Percentiles rank a stretch among this genome's conserved stretches.
These are phyloP conservation scores for Lacerta viridis DNA, from an alignment of 2,797 vertebrate genomes.

Conservation along the genomic window DNA sequence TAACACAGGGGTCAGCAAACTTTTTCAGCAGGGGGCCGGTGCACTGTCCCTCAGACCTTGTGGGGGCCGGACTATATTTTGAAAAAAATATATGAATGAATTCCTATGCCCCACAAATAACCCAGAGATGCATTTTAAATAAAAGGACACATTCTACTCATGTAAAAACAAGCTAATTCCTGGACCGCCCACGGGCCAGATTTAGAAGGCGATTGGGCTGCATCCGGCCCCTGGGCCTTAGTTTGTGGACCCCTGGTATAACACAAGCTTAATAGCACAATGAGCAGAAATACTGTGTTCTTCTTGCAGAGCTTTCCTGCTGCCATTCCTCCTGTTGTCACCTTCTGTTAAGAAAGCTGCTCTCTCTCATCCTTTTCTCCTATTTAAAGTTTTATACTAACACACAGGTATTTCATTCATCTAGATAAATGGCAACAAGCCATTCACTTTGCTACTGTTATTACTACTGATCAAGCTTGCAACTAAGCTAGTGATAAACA, in stretches of 20 bases:
- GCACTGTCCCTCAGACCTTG: too few species aligned
- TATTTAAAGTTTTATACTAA: constrained; percentile 25
- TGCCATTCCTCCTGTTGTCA: constrained; percentile 23
- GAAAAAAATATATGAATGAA: too few species aligned
- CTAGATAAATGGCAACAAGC: not conserved
- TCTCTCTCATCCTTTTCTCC: not conserved
- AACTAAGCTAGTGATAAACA: not conserved
- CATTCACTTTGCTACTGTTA: constrained; percentile 36
- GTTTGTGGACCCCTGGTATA: not conserved
- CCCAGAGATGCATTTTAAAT: too few species aligned
- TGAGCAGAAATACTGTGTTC: not conserved
- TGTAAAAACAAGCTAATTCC: too few species aligned
- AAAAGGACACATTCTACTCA: too few species aligned
- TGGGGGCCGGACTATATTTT: too few species aligned
- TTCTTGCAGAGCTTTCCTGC: constrained; percentile 23
- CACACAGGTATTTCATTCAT: not conserved
- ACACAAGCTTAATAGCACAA: not conserved
- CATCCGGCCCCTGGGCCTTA: too few species aligned
- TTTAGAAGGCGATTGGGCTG: too few species aligned
- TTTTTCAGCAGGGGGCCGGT: too few species aligned
- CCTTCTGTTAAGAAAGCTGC: constrained; percentile 1
- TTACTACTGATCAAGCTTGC: constrained; percentile 49
- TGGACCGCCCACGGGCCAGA: too few species aligned
- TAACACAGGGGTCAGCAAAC: not conserved
- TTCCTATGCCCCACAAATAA: too few species aligned